Conservation (phyloP, 2,113 vertebrate genomes). For the Carassius carassius region DNA sequence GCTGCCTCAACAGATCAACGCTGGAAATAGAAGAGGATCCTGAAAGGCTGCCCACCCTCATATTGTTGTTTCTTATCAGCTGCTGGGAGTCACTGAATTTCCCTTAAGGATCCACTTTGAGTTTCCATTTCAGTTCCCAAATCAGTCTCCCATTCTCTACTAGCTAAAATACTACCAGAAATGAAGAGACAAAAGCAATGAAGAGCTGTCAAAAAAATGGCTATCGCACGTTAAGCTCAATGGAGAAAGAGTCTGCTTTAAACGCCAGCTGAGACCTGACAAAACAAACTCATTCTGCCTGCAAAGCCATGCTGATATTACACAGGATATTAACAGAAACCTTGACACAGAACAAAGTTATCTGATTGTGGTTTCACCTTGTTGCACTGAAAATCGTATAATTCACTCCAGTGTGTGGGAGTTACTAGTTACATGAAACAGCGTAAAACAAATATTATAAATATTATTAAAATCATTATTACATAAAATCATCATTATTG, state of each 20-base stretch:
- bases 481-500: too few species aligned
- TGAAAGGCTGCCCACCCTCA: background rate
- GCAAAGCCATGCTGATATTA: background rate
- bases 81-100: constrained; percentile 27
- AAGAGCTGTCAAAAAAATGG: background rate
- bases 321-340: background rate
- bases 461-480: too few species aligned
- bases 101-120: background rate
- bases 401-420: too few species aligned
- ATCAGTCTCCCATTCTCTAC: background rate
- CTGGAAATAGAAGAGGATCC: background rate
- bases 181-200: background rate
- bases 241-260: background rate
- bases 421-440: too few species aligned
- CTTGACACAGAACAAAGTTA: too few species aligned
- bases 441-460: too few species aligned
- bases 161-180: background rate
- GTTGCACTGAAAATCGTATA: too few species aligned
- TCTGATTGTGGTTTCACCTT: too few species aligned
- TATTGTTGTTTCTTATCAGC: constrained; percentile 21
- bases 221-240: background rate
- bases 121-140: constrained; percentile 6
- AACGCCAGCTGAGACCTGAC: background rate
- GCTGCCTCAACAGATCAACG: background rate
- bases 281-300: background rate